These are phyloP conservation scores for Liparis tanakae DNA, from an alignment of 2,797 vertebrate species.

Conservation along the genomic window DNA sequence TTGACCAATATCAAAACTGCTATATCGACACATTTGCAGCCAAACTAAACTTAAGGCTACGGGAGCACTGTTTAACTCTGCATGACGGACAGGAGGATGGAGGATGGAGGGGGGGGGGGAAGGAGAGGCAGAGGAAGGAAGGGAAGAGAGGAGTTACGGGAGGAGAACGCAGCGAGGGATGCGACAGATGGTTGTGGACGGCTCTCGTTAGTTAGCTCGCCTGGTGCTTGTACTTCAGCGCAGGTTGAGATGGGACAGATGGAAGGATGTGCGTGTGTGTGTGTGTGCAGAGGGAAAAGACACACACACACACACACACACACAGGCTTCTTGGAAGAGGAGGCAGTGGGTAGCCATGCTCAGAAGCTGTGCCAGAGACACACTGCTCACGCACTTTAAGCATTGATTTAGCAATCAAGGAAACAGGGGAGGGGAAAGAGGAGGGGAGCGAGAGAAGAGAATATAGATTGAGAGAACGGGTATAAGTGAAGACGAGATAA, in stretches of 20 bases:
- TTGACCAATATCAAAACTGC: slow-evolving; percentile 50
- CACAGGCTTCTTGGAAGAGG: slow-evolving; percentile 77
- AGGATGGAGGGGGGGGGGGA: not conserved
- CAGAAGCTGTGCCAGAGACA: slow-evolving; percentile 80
- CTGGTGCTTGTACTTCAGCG: slow-evolving; percentile 80
- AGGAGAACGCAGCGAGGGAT: slow-evolving; percentile 69
- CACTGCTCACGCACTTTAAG: slow-evolving; percentile 82
- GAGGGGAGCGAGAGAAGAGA: slow-evolving; percentile 35
- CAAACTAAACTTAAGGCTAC: slow-evolving; percentile 52
- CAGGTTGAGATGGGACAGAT: slow-evolving; percentile 86
- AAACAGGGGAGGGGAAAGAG: slow-evolving; percentile 47
- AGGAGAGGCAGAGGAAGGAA: slow-evolving; percentile 50
- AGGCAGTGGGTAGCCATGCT: slow-evolving; percentile 75
- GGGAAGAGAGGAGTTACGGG: slow-evolving; percentile 52
- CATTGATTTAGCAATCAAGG: slow-evolving; percentile 85
- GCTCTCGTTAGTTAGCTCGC: slow-evolving; percentile 83
- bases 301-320: slow-evolving; percentile 6
- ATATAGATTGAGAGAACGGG: slow-evolving; percentile 62
- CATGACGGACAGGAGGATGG: slow-evolving; percentile 29
- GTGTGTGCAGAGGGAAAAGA: slow-evolving; percentile 28
- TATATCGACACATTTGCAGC: slow-evolving; percentile 45
- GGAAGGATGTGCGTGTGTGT: slow-evolving; percentile 79
- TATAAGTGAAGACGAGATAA: slow-evolving; percentile 34
- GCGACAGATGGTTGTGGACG: slow-evolving; percentile 86
- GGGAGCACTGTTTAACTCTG: slow-evolving; percentile 43